A percentile compares a stretch with the other conserved stretches of the same genome.
Conservation (phyloP, 2,797 vertebrate species). For the Coranthus polyacanthus region DNA sequence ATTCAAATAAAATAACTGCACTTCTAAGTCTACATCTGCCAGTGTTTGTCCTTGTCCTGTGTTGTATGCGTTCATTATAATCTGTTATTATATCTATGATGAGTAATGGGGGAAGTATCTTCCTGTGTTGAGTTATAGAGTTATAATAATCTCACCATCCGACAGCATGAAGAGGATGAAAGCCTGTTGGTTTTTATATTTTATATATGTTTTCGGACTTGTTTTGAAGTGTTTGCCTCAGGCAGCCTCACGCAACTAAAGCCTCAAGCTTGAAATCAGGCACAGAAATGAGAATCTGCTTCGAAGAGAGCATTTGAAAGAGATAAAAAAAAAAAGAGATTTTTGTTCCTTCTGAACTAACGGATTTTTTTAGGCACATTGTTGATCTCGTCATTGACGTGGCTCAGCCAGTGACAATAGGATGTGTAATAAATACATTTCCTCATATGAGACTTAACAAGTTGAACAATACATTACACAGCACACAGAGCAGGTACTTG, state of each 20-base stretch:
- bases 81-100: no score
- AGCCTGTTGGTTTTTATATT: not conserved
- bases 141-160: not conserved
- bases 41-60: no score
- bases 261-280: constrained; percentile 5
- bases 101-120: not conserved
- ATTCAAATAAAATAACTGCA: no score
- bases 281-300: not conserved
- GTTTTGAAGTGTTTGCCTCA: constrained; percentile 18
- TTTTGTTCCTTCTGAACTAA: not conserved
- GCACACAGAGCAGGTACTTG: not conserved
- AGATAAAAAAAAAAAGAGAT: not conserved
- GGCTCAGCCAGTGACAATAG: not conserved
- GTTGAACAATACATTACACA: not conserved
- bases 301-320: not conserved
- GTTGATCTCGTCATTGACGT: not conserved
- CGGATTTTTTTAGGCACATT: not conserved
- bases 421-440: not conserved
- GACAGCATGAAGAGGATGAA: not conserved
- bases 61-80: no score
- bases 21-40: no score
- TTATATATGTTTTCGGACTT: not conserved
- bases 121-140: not conserved
- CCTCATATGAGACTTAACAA: not conserved
- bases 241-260: not conserved